Percentiles rank a stretch among this genome's conserved stretches.
Conservation (phyloP, 1,140 invertebrate species). For the Lordiphosa clarofinis region DNA sequence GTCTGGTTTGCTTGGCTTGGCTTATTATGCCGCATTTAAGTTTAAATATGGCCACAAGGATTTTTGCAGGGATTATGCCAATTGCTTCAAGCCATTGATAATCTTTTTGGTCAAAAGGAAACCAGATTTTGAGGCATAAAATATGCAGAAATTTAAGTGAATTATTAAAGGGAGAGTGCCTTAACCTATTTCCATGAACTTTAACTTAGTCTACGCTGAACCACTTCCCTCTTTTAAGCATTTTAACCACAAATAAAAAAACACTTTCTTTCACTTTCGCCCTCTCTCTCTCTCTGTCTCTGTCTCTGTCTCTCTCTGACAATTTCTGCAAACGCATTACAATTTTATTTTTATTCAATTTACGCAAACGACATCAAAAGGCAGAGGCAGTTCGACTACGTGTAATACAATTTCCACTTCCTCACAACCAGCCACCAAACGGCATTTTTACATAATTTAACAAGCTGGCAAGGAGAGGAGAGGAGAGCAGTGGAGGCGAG, state of each 20-base stretch:
- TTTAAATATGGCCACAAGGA: constrained; percentile 46
- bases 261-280: background rate
- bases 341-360: constrained; percentile 17
- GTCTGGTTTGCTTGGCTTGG: constrained; percentile 23
- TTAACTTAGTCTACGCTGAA: background rate
- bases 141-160: constrained; percentile 5
- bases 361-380: constrained; percentile 14
- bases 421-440: constrained; percentile 1
- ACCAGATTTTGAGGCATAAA: too few relatives aligned
- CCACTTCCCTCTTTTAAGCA: background rate
- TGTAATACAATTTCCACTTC: constrained; percentile 12
- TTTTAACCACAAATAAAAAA: constrained; percentile 3
- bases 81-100: constrained; percentile 39
- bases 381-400: constrained; percentile 6
- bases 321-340: constrained; percentile 16
- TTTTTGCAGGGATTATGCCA: constrained; percentile 25
- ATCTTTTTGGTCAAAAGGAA: constrained; percentile 22
- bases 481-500: background rate
- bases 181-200: background rate
- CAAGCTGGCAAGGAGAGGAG: constrained; percentile 4
- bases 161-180: background rate
- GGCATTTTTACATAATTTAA: constrained; percentile 13
- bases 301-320: constrained; percentile 1
- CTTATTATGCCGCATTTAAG: constrained; percentile 64
- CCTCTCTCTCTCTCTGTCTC: background rate